phyloP scores from a whole-genome alignment of 2,888 invertebrate species.

The Quadroppia sp. region DNA sequence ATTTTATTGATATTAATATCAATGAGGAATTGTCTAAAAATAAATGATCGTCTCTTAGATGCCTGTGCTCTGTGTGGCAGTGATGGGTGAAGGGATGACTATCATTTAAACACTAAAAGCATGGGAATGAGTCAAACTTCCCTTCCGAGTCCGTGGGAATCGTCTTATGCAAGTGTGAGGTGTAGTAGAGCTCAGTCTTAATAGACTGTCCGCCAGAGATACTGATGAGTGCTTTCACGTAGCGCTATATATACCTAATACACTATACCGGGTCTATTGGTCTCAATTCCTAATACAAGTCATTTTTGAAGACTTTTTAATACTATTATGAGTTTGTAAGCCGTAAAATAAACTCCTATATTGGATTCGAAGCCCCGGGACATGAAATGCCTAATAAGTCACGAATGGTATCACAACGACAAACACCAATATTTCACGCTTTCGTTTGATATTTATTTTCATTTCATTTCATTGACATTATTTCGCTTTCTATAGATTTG shows the following conservation, averaged over 20 bases:
- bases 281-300: not conserved
- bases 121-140: slow-evolving; percentile 26
- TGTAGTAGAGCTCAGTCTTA: slow-evolving; percentile 4
- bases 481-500: not conserved
- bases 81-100: slow-evolving; percentile 28
- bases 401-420: not conserved
- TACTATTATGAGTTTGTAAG: not conserved
- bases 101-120: slow-evolving; percentile 23
- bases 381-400: not conserved
- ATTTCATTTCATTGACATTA: not conserved
- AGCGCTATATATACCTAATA: not conserved
- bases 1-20: no score
- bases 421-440: slow-evolving; percentile 5
- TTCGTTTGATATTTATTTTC: not conserved
- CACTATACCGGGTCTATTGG: not conserved
- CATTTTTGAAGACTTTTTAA: not conserved
- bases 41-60: not conserved
- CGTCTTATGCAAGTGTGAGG: slow-evolving; percentile 24
- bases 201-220: not conserved
- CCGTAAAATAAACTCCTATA: not conserved
- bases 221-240: slow-evolving; percentile 19
- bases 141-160: slow-evolving; percentile 27
- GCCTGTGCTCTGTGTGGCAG: not conserved
- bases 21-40: not conserved
- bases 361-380: not conserved